Conservation (phyloP, 2,113 vertebrate species). For the Strix uralensis region DNA sequence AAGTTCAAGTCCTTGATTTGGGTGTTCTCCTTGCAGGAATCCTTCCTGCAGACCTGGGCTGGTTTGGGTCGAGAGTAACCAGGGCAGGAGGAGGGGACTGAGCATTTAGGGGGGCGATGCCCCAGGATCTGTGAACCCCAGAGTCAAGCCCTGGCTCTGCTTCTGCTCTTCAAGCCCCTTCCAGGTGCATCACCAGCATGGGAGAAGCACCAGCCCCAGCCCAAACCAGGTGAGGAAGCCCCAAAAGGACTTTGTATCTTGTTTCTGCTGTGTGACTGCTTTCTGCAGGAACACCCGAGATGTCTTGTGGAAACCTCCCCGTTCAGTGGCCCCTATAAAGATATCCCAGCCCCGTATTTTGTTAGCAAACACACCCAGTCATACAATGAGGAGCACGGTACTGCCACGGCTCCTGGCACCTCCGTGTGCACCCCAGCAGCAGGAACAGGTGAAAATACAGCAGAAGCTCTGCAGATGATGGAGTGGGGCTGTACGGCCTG, state of each 20-base stretch:
- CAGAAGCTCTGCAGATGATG: neutral
- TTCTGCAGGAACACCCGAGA: neutral
- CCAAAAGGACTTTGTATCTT: neutral
- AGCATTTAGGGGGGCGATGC: neutral
- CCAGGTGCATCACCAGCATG: rapidly evolving
- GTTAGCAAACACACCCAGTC: neutral
- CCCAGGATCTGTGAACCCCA: neutral
- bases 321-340: neutral
- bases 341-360: too few relatives aligned
- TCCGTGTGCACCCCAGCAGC: neutral
- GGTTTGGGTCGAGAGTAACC: neutral
- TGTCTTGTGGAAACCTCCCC: neutral
- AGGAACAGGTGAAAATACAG: neutral
- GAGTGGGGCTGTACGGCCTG: neutral
- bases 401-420: neutral
- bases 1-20: neutral
- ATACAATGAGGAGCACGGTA: rapidly evolving
- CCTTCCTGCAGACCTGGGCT: neutral
- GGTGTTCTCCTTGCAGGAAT: neutral
- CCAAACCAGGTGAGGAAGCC: neutral
- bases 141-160: neutral
- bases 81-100: neutral
- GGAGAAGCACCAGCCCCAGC: neutral
- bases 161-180: neutral
- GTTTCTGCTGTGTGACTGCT: neutral